A percentile compares a stretch with the other conserved stretches of the same genome.
Conservation (phyloP, 2,797 vertebrate species). For the Danio jaintianensis region DNA sequence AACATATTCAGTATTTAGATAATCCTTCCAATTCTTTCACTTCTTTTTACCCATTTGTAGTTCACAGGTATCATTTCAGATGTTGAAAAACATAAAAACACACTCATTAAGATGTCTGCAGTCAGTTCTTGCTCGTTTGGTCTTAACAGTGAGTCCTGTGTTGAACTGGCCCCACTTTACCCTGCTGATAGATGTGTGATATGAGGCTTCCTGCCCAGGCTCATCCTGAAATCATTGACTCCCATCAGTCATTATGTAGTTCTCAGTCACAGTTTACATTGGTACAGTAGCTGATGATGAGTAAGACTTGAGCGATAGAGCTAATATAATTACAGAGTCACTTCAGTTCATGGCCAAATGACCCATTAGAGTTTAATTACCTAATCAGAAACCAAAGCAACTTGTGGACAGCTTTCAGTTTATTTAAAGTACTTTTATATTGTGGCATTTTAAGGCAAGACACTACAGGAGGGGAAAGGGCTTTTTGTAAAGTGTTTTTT, state of each 20-base stretch:
- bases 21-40: too few species aligned
- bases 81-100: not conserved
- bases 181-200: conserved; percentile 27
- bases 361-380: conserved; percentile 11
- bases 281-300: conserved; percentile 40
- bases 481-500: too few species aligned
- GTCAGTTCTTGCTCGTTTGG: not conserved
- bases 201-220: conserved; percentile 41
- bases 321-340: not conserved
- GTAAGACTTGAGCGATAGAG: conserved; percentile 15
- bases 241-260: conserved; percentile 27
- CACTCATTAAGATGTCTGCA: not conserved
- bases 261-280: conserved; percentile 22
- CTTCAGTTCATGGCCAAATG: conserved; percentile 5
- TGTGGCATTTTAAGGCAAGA: not conserved
- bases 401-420: not conserved
- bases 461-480: too few species aligned
- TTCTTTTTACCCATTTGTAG: not conserved
- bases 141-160: not conserved
- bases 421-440: not conserved
- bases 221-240: conserved; percentile 14
- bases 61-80: not conserved
- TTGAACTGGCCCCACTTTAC: not conserved
- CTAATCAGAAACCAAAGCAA: not conserved
- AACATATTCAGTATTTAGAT: too few species aligned